A percentile compares a stretch with the other conserved stretches of the same genome.
phyloP scores from a whole-genome alignment of 1,140 invertebrate species.

The Cryptotermes secundus region DNA sequence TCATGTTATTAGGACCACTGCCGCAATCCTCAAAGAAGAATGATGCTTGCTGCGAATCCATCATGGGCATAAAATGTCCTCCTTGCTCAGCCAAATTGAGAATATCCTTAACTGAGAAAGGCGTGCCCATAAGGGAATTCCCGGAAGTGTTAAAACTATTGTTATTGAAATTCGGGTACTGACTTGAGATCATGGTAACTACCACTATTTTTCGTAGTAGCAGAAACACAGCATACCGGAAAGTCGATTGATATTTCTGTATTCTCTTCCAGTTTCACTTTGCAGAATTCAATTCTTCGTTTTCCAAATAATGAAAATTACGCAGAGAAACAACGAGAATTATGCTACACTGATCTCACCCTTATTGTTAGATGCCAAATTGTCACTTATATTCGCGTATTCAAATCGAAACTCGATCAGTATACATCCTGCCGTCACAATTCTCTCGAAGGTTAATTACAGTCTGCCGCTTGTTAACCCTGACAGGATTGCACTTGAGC shows the following conservation, averaged over 20 bases:
- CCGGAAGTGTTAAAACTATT: not conserved
- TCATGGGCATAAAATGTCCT: not conserved
- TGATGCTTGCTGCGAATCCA: not conserved
- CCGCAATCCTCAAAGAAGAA: not conserved
- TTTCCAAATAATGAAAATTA: too few species aligned
- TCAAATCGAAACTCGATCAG: too few species aligned
- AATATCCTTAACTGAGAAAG: constrained; percentile 48
- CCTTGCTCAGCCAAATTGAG: constrained; percentile 44
- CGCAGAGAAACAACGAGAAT: too few species aligned
- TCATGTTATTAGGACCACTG: not conserved
- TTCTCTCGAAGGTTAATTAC: not conserved
- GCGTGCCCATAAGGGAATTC: constrained; percentile 37
- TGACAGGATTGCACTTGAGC: not conserved
- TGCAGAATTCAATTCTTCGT: too few species aligned
- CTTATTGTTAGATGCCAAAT: too few species aligned
- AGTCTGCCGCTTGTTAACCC: not conserved
- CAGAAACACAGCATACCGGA: too few species aligned
- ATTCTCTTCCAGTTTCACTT: too few species aligned
- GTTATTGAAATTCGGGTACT: not conserved
- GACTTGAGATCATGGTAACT: constrained; percentile 21
- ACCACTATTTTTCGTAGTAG: too few species aligned
- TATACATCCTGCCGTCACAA: too few species aligned
- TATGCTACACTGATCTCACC: too few species aligned
- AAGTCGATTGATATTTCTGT: too few species aligned
- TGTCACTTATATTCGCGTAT: too few species aligned